Percentiles rank a stretch among this genome's conserved stretches.
phyloP scores from a whole-genome alignment of 2,888 invertebrate species.

The Agrotis puta region DNA sequence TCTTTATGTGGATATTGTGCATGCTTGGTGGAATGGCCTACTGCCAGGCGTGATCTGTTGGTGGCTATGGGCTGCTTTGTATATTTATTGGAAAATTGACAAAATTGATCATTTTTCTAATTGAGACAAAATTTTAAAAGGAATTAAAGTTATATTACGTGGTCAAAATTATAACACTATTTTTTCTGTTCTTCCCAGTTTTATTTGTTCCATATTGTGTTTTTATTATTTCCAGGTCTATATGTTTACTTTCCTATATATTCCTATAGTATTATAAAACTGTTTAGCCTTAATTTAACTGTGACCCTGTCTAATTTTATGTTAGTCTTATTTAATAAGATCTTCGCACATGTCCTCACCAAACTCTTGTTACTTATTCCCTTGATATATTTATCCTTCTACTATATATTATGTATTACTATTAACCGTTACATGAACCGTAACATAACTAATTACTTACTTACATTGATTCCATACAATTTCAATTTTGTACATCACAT shows the following conservation, averaged over 20 bases:
- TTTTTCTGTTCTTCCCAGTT: conserved; percentile 48
- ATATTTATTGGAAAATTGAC: conserved; percentile 75
- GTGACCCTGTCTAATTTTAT: conserved; percentile 72
- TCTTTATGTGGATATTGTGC: conserved; percentile 86
- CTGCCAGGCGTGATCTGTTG: conserved; percentile 83
- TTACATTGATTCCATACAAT: conserved; percentile 72
- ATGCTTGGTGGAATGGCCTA: conserved; percentile 89
- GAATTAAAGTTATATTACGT: conserved; percentile 49
- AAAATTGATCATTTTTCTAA: conserved; percentile 63
- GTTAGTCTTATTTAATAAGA: conserved; percentile 60
- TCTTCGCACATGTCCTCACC: conserved; percentile 76
- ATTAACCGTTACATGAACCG: conserved; percentile 57
- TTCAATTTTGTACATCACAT: conserved; percentile 73
- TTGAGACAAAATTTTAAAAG: conserved; percentile 43
- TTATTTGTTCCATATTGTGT: conserved; percentile 20
- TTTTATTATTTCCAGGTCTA: conserved; percentile 35
- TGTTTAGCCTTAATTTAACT: conserved; percentile 69
- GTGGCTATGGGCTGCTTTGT: conserved; percentile 87
- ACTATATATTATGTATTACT: conserved; percentile 48
- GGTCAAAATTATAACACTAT: conserved; percentile 53
- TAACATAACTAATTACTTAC: conserved; percentile 67
- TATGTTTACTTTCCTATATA: conserved; percentile 42
- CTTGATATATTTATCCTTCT: conserved; percentile 58
- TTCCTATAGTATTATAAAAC: conserved; percentile 39
- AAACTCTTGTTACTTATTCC: conserved; percentile 71